Conservation (phyloP, 92 coral and sea anemone species). For the Meandrina meandrites region DNA sequence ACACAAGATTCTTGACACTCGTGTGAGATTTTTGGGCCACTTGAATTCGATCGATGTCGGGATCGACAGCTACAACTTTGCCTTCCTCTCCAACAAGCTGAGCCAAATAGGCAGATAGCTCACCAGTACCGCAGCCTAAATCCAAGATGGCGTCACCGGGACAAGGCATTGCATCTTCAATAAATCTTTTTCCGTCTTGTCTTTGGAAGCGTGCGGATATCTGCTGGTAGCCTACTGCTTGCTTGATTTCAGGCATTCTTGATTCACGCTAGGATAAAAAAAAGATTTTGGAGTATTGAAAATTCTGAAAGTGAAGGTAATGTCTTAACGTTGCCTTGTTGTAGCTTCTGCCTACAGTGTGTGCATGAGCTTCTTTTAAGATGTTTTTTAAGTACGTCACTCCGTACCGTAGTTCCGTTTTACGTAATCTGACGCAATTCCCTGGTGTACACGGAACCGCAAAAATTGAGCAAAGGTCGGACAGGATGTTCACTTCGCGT, state of each 20-base stretch:
- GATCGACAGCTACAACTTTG: slow-evolving; percentile 30
- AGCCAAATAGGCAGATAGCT: background rate
- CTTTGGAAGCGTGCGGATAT: background rate
- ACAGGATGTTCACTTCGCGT: too few species aligned
- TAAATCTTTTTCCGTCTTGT: background rate
- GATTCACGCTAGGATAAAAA: background rate
- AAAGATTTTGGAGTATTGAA: background rate
- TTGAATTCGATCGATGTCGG: slow-evolving; percentile 25
- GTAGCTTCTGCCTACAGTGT: background rate
- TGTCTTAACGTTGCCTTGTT: background rate
- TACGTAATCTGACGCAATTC: too few species aligned
- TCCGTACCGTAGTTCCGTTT: too few species aligned
- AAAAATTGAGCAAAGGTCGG: too few species aligned
- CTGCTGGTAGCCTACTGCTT: background rate
- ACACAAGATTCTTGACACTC: slow-evolving; percentile 18
- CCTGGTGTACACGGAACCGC: too few species aligned
- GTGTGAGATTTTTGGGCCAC: slow-evolving; percentile 5
- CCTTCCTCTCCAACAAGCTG: background rate
- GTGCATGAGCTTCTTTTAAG: background rate
- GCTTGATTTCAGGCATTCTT: background rate
- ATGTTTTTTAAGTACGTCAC: background rate
- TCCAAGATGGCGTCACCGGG: background rate
- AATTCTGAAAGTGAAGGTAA: too few species aligned
- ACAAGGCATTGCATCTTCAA: background rate
- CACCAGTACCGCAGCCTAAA: background rate